A percentile compares a stretch with the other conserved stretches of the same genome.
These are phyloP conservation scores for Oophaga pumilio DNA, from an alignment of 2,113 vertebrate species.

Conservation along the genomic window DNA sequence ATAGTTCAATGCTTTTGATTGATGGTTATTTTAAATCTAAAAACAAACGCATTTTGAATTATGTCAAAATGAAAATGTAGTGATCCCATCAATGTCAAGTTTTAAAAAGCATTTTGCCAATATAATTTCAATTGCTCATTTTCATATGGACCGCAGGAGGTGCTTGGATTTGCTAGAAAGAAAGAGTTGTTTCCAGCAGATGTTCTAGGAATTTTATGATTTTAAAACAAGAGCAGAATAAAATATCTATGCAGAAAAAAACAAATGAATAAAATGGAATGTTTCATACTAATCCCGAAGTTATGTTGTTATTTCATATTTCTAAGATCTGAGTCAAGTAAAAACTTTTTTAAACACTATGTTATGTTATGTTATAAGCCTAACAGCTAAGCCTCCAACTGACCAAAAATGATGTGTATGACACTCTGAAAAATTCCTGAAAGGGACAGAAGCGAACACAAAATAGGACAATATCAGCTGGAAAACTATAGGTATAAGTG, in stretches of 20 bases:
- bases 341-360: too few species aligned
- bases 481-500: too few species aligned
- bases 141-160: slow-evolving; percentile 53
- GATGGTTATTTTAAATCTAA: slow-evolving; percentile 48
- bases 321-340: not conserved
- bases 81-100: slow-evolving; percentile 50
- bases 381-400: too few species aligned
- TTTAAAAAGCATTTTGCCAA: slow-evolving; percentile 43
- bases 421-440: too few species aligned
- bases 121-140: slow-evolving; percentile 29
- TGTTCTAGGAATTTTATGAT: slow-evolving; percentile 49
- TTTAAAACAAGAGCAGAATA: slow-evolving; percentile 29
- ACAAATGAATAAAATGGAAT: slow-evolving; percentile 24
- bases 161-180: slow-evolving; percentile 48
- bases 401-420: too few species aligned
- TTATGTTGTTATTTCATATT: slow-evolving; percentile 6
- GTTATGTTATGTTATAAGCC: too few species aligned
- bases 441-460: too few species aligned
- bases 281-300: slow-evolving; percentile 26
- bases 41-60: slow-evolving; percentile 48
- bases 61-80: slow-evolving; percentile 34
- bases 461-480: too few species aligned
- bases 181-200: slow-evolving; percentile 34
- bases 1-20: slow-evolving; percentile 21
- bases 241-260: slow-evolving; percentile 46